Conservation (phyloP, 2,888 invertebrate species). For the Nasonia oneida region DNA sequence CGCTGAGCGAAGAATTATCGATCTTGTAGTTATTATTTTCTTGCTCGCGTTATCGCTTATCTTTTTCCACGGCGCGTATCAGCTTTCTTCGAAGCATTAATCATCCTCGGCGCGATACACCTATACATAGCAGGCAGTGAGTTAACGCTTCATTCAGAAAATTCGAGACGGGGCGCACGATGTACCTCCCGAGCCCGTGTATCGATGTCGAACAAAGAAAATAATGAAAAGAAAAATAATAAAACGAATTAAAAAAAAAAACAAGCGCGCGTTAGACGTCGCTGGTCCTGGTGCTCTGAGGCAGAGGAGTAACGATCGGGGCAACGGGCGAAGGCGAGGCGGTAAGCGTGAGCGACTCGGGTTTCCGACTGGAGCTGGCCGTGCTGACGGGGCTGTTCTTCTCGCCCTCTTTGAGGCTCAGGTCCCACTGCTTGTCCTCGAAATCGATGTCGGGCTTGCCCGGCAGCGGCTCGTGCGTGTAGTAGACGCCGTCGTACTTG, state of each 20-base stretch:
- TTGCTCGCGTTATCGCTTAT: neutral
- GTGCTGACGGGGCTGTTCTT: slow-evolving; percentile 25
- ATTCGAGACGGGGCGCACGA: neutral
- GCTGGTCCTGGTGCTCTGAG: neutral
- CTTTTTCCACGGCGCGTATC: neutral
- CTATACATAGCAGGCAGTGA: neutral
- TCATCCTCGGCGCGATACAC: neutral
- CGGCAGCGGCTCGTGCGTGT: slow-evolving; percentile 90
- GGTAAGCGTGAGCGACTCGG: neutral
- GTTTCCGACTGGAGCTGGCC: neutral
- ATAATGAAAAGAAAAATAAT: neutral
- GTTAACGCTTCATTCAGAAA: slow-evolving; percentile 3
- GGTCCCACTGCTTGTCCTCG: slow-evolving; percentile 90
- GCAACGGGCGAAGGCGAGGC: slow-evolving; percentile 46
- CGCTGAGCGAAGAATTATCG: neutral
- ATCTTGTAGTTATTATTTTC: neutral
- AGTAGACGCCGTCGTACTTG: slow-evolving; percentile 90
- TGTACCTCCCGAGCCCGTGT: neutral
- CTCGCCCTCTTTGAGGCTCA: slow-evolving; percentile 75
- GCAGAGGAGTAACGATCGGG: slow-evolving; percentile 27
- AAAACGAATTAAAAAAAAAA: too few relatives aligned
- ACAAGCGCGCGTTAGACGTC: neutral
- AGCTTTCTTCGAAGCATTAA: slow-evolving; percentile 5
- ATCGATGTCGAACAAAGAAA: neutral
- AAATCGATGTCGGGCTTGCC: slow-evolving; percentile 88